Conservation (phyloP, 2,797 vertebrate genomes). For the Arnoldichthys spilopterus region DNA sequence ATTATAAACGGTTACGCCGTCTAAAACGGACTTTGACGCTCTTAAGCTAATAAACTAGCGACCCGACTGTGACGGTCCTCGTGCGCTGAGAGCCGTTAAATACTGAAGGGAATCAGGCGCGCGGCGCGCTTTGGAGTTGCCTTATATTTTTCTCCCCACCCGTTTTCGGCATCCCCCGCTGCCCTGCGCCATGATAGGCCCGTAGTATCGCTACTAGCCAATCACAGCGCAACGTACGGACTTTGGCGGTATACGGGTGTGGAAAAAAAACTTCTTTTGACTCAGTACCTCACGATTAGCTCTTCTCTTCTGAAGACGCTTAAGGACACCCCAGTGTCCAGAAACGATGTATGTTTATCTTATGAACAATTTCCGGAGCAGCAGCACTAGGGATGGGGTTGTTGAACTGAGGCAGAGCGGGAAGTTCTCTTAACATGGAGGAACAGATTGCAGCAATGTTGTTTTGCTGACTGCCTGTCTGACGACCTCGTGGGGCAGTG, state of each 20-base stretch:
- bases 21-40: not conserved
- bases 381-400: slow-evolving; percentile 36
- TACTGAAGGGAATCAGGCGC: slow-evolving; percentile 7
- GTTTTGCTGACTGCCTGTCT: slow-evolving; percentile 37
- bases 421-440: slow-evolving; percentile 50
- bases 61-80: not conserved
- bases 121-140: slow-evolving; percentile 6
- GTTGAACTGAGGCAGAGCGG: slow-evolving; percentile 56
- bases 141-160: not conserved
- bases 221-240: not conserved
- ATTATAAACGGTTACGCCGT: not conserved
- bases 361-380: slow-evolving; percentile 47
- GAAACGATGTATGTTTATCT: slow-evolving; percentile 30
- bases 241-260: not conserved
- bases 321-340: slow-evolving; percentile 41
- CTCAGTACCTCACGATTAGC: slow-evolving; percentile 24
- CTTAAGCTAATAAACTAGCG: not conserved
- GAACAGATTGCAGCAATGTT: slow-evolving; percentile 41
- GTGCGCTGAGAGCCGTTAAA: not conserved
- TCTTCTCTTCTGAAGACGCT: slow-evolving; percentile 42
- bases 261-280: not conserved
- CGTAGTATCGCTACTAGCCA: not conserved
- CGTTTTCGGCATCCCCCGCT: not conserved
- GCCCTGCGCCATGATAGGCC: not conserved
- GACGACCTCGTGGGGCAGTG: not conserved